These are phyloP conservation scores for Amia ocellicauda DNA, from an alignment of 2,113 vertebrate genomes.

Conservation along the genomic window DNA sequence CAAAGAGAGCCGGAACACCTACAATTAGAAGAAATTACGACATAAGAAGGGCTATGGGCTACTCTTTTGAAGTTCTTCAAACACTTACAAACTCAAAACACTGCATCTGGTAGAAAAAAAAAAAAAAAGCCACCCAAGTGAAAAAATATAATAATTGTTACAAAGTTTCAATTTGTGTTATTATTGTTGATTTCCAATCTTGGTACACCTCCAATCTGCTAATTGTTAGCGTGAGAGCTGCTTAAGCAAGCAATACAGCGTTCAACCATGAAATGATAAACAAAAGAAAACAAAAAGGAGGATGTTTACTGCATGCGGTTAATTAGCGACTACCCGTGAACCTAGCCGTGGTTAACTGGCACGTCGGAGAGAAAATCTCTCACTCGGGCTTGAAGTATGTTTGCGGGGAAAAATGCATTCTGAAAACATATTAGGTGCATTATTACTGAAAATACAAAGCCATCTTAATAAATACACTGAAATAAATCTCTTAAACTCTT, in stretches of 20 bases:
- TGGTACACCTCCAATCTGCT: background rate
- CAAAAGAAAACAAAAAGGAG: background rate
- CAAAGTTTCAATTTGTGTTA: background rate
- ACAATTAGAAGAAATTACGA: constrained; percentile 34
- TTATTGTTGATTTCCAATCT: background rate
- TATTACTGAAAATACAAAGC: too few relatives aligned
- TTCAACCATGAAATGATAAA: background rate
- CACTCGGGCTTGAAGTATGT: too few relatives aligned
- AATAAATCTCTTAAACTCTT: too few relatives aligned
- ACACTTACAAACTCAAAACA: too few relatives aligned
- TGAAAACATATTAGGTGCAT: too few relatives aligned
- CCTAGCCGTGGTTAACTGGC: too few relatives aligned
- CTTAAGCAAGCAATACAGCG: background rate
- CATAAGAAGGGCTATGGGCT: background rate
- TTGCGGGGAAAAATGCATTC: too few relatives aligned
- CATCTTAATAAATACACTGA: too few relatives aligned
- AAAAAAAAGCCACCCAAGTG: too few relatives aligned
- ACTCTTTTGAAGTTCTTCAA: background rate
- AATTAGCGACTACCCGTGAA: background rate
- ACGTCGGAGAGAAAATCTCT: too few relatives aligned
- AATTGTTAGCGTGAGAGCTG: background rate
- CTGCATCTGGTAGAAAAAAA: too few relatives aligned
- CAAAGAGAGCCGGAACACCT: constrained; percentile 82
- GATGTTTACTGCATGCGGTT: background rate
- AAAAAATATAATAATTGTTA: too few relatives aligned